Evolutionary conservation across 2,113 vertebrate species (phyloP), one percentile per base, ranked within the genome.

Genomic region (Promerops cafer): DNA sequence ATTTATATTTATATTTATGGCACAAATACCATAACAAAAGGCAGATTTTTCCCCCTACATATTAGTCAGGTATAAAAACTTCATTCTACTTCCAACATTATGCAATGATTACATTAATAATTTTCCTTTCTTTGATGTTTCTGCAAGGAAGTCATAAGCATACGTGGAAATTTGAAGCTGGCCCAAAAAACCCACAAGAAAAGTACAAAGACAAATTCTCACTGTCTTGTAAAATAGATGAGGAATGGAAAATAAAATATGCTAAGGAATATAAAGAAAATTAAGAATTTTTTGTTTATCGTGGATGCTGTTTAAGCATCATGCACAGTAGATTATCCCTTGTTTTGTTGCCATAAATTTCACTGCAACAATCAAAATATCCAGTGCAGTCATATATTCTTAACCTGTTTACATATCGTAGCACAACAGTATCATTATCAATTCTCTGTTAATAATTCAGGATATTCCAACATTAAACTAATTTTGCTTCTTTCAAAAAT

Each of bases 21-120:
- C 19, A 76, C 10, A 59, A 1, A 5, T 45, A 7, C 3, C 0
- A 2, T 40, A 26, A 68, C 1, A 71, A 44, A 80, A 72, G 2
- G 2, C 20, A 63, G 0, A 20, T 4, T 66, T 86, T 56, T 31
- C 6, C 20, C 26, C 13, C 28, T 17, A 3, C 5, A 13, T 54
- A 24, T 7, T 59, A 10, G 28, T 6, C 3, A 78, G 18, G 2
- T 61, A 21, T 23, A 63, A 76, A 79, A 53, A 9, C 4, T 40
- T 37, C 2, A 16, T 78, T 60, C 6, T 44, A 9, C 5, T 57
- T 52, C 14, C 4, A 65, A 22, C 5, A 26, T 63, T 81, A 24
- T 6, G 9, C 13, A 31, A 28, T 79, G 6, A 44, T 11, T 16
- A 28, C 14, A 31, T 24, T 35, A 72, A 81, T 31, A 59, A 26